phyloP scores from a whole-genome alignment of 1,140 invertebrate species.

The Babylonia areolata region DNA sequence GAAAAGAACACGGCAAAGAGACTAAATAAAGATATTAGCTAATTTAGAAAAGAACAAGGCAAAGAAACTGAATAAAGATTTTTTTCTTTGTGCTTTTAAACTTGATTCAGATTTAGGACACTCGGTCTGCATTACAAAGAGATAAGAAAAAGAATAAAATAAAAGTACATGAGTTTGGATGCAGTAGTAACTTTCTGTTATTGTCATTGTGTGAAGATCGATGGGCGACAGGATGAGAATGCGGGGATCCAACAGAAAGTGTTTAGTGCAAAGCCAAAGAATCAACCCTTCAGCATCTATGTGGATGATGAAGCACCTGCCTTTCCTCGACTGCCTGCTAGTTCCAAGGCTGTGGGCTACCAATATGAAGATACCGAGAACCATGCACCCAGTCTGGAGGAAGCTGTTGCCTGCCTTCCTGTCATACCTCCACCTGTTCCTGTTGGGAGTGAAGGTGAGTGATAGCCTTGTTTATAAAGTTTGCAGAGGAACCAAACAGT shows the following conservation, averaged over 20 bases:
- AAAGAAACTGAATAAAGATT: no score
- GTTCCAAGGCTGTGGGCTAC: not conserved
- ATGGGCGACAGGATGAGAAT: conserved; percentile 58
- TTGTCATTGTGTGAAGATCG: not conserved
- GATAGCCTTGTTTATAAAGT: not conserved
- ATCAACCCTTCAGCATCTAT: conserved; percentile 60
- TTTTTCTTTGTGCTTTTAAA: no score
- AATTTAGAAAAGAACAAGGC: no score
- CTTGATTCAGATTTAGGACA: no score
- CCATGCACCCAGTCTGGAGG: conserved; percentile 34
- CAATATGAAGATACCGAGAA: conserved; percentile 30
- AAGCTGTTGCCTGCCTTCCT: conserved; percentile 11
- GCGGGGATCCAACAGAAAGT: conserved; percentile 54
- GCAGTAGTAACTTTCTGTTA: no score
- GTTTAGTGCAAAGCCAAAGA: conserved; percentile 50
- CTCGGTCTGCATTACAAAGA: no score
- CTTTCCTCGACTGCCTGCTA: conserved; percentile 5
- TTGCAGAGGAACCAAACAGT: no score
- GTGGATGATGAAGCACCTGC: conserved; percentile 51
- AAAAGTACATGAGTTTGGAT: no score
- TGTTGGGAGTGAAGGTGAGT: not conserved
- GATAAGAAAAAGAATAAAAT: no score
- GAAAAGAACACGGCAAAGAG: no score
- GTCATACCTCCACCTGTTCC: not conserved
- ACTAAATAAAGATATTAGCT: no score